Percentiles rank a stretch among this genome's conserved stretches.
phyloP scores from a whole-genome alignment of 2,113 vertebrate species.

The Cinclus mexicanus region DNA sequence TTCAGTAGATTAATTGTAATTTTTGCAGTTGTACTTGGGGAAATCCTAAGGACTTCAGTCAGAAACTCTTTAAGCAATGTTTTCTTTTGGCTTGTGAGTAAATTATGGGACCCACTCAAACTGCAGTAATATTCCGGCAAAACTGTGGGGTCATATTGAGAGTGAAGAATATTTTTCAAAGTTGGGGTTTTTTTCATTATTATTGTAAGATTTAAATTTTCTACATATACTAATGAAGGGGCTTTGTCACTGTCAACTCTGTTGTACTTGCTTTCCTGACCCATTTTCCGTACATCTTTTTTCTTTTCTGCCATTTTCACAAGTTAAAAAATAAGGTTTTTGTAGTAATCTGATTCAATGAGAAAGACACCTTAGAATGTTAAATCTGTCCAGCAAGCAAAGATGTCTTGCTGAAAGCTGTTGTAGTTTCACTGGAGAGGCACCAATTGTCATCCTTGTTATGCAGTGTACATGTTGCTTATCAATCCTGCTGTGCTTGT shows the following conservation, averaged over 20 bases:
- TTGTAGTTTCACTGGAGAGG: neutral
- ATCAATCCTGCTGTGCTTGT: fast-evolving
- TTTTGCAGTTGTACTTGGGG: neutral
- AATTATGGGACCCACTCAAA: neutral
- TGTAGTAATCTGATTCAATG: neutral
- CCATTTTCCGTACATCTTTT: neutral
- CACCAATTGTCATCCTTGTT: neutral
- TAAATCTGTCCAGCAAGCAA: neutral
- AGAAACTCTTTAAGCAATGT: neutral
- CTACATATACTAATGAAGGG: neutral
- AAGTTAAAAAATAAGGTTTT: neutral
- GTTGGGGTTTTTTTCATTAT: neutral
- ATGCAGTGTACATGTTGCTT: neutral
- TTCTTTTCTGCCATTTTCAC: neutral
- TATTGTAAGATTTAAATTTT: neutral
- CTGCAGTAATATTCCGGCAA: neutral
- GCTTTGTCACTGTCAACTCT: neutral
- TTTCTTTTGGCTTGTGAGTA: neutral
- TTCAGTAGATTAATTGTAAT: neutral
- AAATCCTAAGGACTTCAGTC: neutral
- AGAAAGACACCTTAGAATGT: neutral
- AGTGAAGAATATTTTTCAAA: neutral
- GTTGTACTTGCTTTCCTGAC: neutral
- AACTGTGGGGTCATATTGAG: neutral
- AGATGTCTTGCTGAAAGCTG: neutral